Base-by-base conservation (phyloP, 2,113 vertebrate genomes). In the Petromus typicus region DNA sequence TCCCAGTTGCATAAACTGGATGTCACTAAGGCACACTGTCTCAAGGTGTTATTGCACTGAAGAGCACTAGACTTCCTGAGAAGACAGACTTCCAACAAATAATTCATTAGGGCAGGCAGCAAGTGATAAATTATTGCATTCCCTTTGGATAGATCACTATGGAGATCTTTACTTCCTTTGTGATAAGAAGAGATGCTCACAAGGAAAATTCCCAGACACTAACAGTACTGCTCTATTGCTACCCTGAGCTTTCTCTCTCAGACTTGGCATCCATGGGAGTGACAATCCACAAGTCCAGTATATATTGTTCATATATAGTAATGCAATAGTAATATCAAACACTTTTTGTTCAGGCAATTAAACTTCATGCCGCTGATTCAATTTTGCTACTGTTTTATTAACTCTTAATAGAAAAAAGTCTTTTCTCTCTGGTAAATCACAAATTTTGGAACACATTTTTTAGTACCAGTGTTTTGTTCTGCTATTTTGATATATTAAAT, bases 401-500 rank as follows among this genome's bases (percentile, higher is more conserved):
- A 98, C 94, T 98, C 81, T 54, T 95, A 96, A 96, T 90, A 81
- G 51, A 97, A 96, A 94, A 86, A 89, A 98, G 98, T 94, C 57
- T 95, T 18, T 97, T 98, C 83, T 96, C 45, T 97, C 95, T 93
- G 93, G 93, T 98, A 98, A 98, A 98, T 98, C 97, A 98, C 34
- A 96, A 97, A 88, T 98, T 98, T 97, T 96, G 97, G 93, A 97
- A 97, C 94, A 84, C 88, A 97, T 98, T 98, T 98, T 96, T 92
- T 97, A 96, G 97, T 95, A 97, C 63, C 96, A 93, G 92, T 59
- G 97, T 90, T 96, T 98, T 98, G 92, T 98, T 98, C 97, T 98
- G 94, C 57, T 98, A 97, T 98, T 98, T 98, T 98, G 98, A 99
- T 98, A 98, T 98, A 98, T 98, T 98, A 98, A 98, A 98, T 98